These are phyloP conservation scores for Stenodema calcarata DNA, from an alignment of 2,888 invertebrate genomes.

Conservation along the genomic window DNA sequence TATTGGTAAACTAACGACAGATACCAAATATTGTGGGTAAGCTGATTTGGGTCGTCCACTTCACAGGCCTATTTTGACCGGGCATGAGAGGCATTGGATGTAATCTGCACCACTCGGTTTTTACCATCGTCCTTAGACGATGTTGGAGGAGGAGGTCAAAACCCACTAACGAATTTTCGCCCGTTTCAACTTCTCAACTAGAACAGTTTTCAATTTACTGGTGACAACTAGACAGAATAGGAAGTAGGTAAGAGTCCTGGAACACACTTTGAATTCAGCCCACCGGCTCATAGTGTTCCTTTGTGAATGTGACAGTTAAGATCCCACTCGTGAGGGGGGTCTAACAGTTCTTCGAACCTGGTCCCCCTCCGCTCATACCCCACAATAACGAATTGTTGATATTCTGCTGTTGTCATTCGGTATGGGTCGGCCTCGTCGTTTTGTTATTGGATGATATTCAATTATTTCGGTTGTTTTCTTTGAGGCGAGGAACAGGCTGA, in stretches of 20 bases:
- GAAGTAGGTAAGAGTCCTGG: background rate
- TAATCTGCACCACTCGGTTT: too few relatives aligned
- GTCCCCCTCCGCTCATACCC: background rate
- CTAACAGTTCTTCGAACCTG: conserved; percentile 27
- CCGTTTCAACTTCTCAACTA: too few relatives aligned
- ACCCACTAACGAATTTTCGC: too few relatives aligned
- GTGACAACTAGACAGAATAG: background rate
- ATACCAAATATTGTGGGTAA: too few relatives aligned
- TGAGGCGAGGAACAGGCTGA: background rate
- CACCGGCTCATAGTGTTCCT: conserved; percentile 17
- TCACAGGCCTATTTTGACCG: too few relatives aligned
- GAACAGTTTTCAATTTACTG: background rate
- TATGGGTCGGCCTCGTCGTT: background rate
- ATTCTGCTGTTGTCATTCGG: background rate
- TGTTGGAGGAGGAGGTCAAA: too few relatives aligned
- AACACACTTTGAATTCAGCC: conserved; percentile 19
- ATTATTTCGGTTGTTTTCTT: background rate
- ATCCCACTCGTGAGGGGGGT: background rate
- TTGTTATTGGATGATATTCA: background rate
- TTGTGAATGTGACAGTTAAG: conserved; percentile 19
- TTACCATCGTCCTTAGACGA: too few relatives aligned
- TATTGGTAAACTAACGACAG: too few relatives aligned
- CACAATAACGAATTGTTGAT: background rate
- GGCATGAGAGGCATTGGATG: too few relatives aligned
- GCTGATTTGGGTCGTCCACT: too few relatives aligned